Evolutionary conservation across 53 echinoderm and acorn worm species (phyloP), one percentile per base, ranked within the genome.

Genomic region (Hippasteria phrygiana): DNA sequence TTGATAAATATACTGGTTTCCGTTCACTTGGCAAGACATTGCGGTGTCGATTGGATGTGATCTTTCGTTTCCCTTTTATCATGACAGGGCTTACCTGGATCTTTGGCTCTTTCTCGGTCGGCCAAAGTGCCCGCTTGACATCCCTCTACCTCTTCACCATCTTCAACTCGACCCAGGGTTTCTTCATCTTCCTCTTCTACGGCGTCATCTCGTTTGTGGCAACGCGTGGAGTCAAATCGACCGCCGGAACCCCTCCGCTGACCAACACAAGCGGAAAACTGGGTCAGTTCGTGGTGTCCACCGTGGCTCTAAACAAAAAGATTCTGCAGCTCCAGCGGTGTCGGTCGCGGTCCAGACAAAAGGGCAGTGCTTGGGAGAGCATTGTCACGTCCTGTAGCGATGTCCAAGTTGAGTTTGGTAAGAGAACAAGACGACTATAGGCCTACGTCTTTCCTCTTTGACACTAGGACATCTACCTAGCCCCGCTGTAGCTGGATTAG

Each of bases 181-280:
- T 88, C 88, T 88, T 88, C 54, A 88, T 88, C 88, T 88, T 88
- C 36, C 65, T 88, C 78, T 88, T 88, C 88, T 88, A 88, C 64
- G 77, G 88, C 33, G 64, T 78, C 53, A 48, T 88, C 14, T 88
- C 88, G 31, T 78, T 65, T 22, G 18, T 54, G 11, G 42, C 54
- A 6, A 62, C 78, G 18, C 50, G 88, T 50, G 78, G 69, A 8
- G 14, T 33, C 14, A 62, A 42, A 64, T 46, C 62, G 8, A 35
- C 8, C 74, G 40, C 34, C 12, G 18, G 28, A 8, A 10, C 43
- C 24, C 47, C 75, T 28, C 53, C 53, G 2, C 35, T 78, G 27
- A 54, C 55, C 40, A 54, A 39, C 41, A 40, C 80, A 28, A 16
- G 41, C 8, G 63, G 42, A 22, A 80, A 62, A 29, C 39, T 35